These are phyloP conservation scores for Buphagus erythrorhynchus DNA, from an alignment of 2,797 vertebrate species.

Conservation along the genomic window DNA sequence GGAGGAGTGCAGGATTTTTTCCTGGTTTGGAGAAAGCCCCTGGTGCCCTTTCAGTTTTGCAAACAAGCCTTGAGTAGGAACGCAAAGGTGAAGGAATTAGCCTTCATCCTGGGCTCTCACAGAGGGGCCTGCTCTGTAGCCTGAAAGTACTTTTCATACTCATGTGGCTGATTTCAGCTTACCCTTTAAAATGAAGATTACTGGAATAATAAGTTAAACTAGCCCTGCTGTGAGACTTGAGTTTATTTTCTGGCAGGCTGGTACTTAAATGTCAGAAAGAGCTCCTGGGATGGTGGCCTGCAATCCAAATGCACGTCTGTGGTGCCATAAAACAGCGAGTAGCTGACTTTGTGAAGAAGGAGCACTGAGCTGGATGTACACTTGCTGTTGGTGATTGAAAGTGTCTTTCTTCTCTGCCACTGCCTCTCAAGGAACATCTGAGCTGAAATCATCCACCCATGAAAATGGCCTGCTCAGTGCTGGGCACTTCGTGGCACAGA, in stretches of 20 bases:
- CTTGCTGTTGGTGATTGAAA: not conserved
- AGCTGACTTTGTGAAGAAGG: not conserved
- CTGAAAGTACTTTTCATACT: not conserved
- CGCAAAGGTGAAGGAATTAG: not conserved
- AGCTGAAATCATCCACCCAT: not conserved
- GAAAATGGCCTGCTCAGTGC: not conserved
- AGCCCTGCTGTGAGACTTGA: not conserved
- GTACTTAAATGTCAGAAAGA: not conserved
- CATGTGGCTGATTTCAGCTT: not conserved
- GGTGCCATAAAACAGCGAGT: not conserved
- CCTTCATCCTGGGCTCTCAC: not conserved
- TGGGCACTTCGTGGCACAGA: not conserved
- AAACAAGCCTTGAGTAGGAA: not conserved
- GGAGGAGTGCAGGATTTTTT: not conserved
- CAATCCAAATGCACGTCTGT: fast-evolving
- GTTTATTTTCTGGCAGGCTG: not conserved
- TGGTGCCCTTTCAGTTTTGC: not conserved
- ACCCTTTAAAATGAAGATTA: not conserved
- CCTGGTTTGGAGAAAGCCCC: not conserved
- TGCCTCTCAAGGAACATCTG: not conserved
- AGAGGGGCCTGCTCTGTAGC: not conserved
- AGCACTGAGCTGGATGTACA: not conserved
- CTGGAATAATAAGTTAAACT: not conserved
- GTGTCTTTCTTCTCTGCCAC: not conserved
- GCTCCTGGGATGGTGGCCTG: not conserved